Evolutionary conservation across 1,140 invertebrate species (phyloP).

Genomic region (Pseudachorutes palmiensis): DNA sequence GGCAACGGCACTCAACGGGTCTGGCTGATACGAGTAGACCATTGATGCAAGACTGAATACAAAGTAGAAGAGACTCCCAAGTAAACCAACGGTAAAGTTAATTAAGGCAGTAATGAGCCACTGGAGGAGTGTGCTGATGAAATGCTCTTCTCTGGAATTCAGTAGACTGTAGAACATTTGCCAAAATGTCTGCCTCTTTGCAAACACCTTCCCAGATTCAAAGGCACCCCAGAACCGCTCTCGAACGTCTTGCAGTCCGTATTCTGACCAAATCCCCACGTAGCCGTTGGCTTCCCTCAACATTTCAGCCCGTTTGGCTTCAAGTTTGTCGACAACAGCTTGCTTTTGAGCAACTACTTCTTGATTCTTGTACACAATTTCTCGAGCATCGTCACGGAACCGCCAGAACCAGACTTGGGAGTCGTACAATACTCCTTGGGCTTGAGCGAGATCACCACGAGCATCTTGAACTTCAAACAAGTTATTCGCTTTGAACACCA

Average conservation of each 20-base stretch:
- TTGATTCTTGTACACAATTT: neutral
- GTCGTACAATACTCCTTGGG: conserved; percentile 7
- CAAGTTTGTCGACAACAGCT: neutral
- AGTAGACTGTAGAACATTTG: conserved; percentile 12
- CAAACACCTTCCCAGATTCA: conserved; percentile 25
- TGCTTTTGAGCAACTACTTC: conserved; percentile 6
- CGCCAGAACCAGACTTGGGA: conserved; percentile 23
- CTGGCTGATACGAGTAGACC: conserved; percentile 10
- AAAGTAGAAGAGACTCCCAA: conserved; percentile 19
- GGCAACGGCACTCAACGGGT: neutral
- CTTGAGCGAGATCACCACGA: neutral
- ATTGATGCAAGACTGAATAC: conserved; percentile 5
- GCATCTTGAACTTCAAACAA: conserved; percentile 1
- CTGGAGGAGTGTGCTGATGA: neutral
- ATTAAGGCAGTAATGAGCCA: conserved; percentile 14
- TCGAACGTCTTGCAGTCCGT: conserved; percentile 6
- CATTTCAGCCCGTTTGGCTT: neutral
- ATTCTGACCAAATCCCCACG: conserved; percentile 24
- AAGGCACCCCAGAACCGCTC: conserved; percentile 18
- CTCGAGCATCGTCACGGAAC: neutral
- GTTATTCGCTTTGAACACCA: conserved; percentile 8
- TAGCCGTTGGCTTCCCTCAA: conserved; percentile 11
- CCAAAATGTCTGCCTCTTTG: conserved; percentile 20
- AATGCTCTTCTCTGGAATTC: conserved; percentile 3
- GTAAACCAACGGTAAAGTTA: conserved; percentile 20